Percentiles rank a stretch among this genome's conserved stretches.
phyloP scores from a whole-genome alignment of 2,113 vertebrate genomes.

The Falcunculus frontatus region DNA sequence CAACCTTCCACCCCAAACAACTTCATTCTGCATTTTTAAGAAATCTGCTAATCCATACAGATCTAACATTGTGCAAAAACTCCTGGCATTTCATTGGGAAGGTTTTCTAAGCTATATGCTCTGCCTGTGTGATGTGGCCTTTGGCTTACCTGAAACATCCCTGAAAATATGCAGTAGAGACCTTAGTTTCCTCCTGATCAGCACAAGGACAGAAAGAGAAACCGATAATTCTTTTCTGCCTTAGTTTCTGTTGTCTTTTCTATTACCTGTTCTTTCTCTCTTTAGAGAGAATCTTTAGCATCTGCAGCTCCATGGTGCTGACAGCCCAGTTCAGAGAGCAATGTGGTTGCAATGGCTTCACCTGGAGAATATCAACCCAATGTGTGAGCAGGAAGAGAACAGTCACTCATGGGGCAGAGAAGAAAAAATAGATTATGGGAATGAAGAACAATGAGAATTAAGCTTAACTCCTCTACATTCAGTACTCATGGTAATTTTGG shows the following conservation, averaged over 20 bases:
- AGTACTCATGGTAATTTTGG: neutral
- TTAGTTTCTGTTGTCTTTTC: neutral
- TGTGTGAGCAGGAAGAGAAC: neutral
- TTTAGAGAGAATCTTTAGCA: neutral
- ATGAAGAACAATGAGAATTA: neutral
- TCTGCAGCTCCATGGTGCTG: neutral
- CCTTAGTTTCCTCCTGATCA: neutral
- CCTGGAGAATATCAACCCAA: rapidly evolving
- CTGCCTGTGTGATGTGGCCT: neutral
- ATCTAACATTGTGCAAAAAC: neutral
- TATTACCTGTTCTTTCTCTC: neutral
- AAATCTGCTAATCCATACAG: neutral
- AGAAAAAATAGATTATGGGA: neutral
- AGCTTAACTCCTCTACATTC: neutral
- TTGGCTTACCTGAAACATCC: neutral
- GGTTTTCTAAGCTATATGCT: neutral
- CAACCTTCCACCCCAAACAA: neutral
- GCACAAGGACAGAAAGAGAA: neutral
- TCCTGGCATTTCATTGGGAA: neutral
- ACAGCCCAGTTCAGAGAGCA: neutral
- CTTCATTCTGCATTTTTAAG: neutral
- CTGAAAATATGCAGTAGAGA: neutral
- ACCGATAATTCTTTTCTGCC: neutral
- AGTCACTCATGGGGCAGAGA: rapidly evolving
- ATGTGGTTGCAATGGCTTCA: neutral